Evolutionary conservation across 2,888 invertebrate species (phyloP), one percentile per base, ranked within the genome.

Genomic region (Stomorhina lunata): DNA sequence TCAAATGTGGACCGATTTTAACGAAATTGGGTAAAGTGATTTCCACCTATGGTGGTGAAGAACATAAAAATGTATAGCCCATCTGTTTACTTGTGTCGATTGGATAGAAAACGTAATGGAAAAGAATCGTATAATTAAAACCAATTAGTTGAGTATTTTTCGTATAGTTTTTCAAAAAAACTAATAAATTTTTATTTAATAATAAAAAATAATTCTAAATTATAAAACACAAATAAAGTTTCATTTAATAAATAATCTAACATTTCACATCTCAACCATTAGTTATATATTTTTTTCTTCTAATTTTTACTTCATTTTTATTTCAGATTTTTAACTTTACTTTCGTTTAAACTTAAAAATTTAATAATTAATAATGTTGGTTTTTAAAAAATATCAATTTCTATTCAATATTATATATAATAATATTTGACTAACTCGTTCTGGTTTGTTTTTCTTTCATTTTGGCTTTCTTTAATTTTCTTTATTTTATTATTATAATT

Each of bases 271-370:
- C 43, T 45, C 66, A 66, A 66, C 27, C 34, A 27, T 37, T 57
- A 15, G 45, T 29, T 20, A 63, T 63, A 22, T 22, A 32, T 37
- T n/a, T 20, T 66, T 65, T 65, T 59, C 1, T 34, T 34, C 48
- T 7, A 29, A 17, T 4, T 50, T 55, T 22, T 20, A 29, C 45
- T 79, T 72, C 32, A 37, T 79, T 73, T 61, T 43, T 17, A 25
- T 45, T 43, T 43, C 12, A 43, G 34, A 50, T 22, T 59, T 29
- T n/a, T 27, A 40, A 17, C 5, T 37, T 29, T 43, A 15, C 3
- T 59, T 59, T 48, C 45, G 17, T 73, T 61, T 43, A 40, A 59
- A 59, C 72, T 66, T 79, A 79, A 73, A 73, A 79, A 68, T 57
- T 20, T 53, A 65, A 55, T 55, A n/a, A 72, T n/a, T n/a, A n/a